phyloP scores from a whole-genome alignment of 2,797 vertebrate genomes.

The Hoplostethus mediterraneus region DNA sequence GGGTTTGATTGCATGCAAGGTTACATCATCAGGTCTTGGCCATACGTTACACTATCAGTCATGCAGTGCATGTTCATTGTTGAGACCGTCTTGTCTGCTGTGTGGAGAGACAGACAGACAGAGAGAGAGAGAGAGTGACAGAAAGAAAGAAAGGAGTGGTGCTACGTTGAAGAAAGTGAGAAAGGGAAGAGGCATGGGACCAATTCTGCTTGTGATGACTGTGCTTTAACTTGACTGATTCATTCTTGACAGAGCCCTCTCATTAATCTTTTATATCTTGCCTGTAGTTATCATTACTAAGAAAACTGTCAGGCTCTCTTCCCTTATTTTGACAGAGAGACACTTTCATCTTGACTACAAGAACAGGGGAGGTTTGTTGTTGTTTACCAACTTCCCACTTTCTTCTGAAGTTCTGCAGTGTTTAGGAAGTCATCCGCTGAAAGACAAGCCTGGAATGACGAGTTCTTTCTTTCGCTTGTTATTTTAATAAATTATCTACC shows the following conservation, averaged over 20 bases:
- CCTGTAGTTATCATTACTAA: slow-evolving; percentile 66
- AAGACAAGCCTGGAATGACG: slow-evolving; percentile 33
- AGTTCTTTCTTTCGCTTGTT: slow-evolving; percentile 14
- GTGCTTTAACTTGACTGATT: slow-evolving; percentile 58
- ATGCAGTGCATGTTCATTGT: slow-evolving; percentile 21
- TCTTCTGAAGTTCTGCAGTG: slow-evolving; percentile 44
- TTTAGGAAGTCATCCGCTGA: slow-evolving; percentile 46
- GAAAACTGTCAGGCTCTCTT: slow-evolving; percentile 53
- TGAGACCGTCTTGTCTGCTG: slow-evolving; percentile 31
- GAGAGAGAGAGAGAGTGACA: slow-evolving; percentile 21
- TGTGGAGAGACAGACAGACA: background rate
- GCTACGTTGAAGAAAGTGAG: slow-evolving; percentile 19
- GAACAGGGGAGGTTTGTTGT: slow-evolving; percentile 43
- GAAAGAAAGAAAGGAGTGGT: background rate
- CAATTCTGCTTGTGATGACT: slow-evolving; percentile 35
- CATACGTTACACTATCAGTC: slow-evolving; percentile 32
- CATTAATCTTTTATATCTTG: slow-evolving; percentile 70
- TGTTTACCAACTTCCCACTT: slow-evolving; percentile 54
- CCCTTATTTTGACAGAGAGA: slow-evolving; percentile 60
- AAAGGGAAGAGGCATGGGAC: slow-evolving; percentile 23
- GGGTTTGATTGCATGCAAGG: slow-evolving; percentile 47
- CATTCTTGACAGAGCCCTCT: slow-evolving; percentile 51
- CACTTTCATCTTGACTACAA: slow-evolving; percentile 65
- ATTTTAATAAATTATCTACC: slow-evolving; percentile 24
- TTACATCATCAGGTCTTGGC: slow-evolving; percentile 40